These are phyloP conservation scores for Drosophila prolongata DNA, from an alignment of 2,888 invertebrate genomes.

Conservation along the genomic window DNA sequence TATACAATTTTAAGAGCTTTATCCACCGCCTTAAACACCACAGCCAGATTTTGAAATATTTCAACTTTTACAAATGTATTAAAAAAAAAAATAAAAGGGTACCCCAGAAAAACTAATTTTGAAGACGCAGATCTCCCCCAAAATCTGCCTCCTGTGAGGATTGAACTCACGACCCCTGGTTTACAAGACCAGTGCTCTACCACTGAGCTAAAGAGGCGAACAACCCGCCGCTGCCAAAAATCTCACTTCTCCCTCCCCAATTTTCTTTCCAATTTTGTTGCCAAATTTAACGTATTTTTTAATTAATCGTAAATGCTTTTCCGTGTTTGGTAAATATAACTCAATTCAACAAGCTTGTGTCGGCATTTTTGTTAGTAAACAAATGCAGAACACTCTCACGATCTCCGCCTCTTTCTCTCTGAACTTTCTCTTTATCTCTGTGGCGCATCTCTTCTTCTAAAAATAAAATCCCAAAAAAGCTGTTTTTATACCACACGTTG, in stretches of 20 bases:
- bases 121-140: neutral
- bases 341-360: neutral
- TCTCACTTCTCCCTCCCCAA: conserved; percentile 24
- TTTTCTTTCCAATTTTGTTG: neutral
- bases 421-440: conserved; percentile 32
- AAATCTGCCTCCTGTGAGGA: conserved; percentile 90
- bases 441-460: conserved; percentile 49
- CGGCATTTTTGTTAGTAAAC: conserved; percentile 64
- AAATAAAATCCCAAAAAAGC: conserved; percentile 61
- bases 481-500: conserved; percentile 62
- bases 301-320: conserved; percentile 45
- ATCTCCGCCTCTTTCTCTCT: conserved; percentile 14
- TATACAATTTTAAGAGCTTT: too few species aligned
- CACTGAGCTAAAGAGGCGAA: conserved; percentile 90
- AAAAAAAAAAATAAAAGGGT: neutral
- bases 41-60: neutral
- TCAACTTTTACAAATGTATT: too few species aligned
- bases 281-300: neutral
- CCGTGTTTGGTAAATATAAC: conserved; percentile 22
- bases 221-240: conserved; percentile 38
- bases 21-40: too few species aligned
- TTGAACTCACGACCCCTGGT: conserved; percentile 96
- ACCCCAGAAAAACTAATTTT: conserved; percentile 59
- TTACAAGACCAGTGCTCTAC: conserved; percentile 96
- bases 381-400: conserved; percentile 32